phyloP scores from a whole-genome alignment of 1,140 invertebrate genomes.

The Oncopodura yosiiana region DNA sequence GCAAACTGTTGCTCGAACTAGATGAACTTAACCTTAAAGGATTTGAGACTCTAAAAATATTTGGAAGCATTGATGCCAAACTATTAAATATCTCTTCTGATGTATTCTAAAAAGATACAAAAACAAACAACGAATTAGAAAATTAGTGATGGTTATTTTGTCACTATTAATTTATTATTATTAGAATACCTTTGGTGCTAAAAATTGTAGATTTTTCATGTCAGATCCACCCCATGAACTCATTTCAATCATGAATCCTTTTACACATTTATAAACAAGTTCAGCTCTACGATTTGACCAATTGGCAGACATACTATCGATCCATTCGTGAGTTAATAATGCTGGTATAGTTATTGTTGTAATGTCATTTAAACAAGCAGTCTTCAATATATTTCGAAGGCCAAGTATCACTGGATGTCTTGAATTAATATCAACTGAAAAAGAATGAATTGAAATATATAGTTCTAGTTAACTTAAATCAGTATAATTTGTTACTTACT shows the following conservation, averaged over 20 bases:
- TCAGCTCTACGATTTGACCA: slow-evolving; percentile 95
- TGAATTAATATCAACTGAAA: slow-evolving; percentile 78
- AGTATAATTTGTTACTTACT: slow-evolving; percentile 42
- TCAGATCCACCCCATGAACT: slow-evolving; percentile 82
- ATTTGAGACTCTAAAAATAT: slow-evolving; percentile 82
- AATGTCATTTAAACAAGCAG: slow-evolving; percentile 84
- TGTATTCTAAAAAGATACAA: slow-evolving; percentile 55
- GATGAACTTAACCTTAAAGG: slow-evolving; percentile 57
- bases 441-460: slow-evolving; percentile 4
- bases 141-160: background rate
- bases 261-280: slow-evolving; percentile 94
- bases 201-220: slow-evolving; percentile 74
- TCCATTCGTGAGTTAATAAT: slow-evolving; percentile 81
- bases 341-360: slow-evolving; percentile 87
- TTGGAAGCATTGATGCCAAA: slow-evolving; percentile 75
- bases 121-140: slow-evolving; percentile 1
- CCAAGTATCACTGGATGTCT: slow-evolving; percentile 91
- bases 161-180: slow-evolving; percentile 34
- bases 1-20: slow-evolving; percentile 32
- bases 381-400: slow-evolving; percentile 86
- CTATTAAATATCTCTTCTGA: slow-evolving; percentile 75
- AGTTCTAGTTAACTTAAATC: slow-evolving; percentile 46
- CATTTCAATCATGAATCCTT: slow-evolving; percentile 99
- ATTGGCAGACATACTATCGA: slow-evolving; percentile 91
- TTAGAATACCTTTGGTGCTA: slow-evolving; percentile 70